Percentiles rank a stretch among this genome's conserved stretches.
Conservation (phyloP, 2,888 invertebrate species). For the Atethmia centrago region DNA sequence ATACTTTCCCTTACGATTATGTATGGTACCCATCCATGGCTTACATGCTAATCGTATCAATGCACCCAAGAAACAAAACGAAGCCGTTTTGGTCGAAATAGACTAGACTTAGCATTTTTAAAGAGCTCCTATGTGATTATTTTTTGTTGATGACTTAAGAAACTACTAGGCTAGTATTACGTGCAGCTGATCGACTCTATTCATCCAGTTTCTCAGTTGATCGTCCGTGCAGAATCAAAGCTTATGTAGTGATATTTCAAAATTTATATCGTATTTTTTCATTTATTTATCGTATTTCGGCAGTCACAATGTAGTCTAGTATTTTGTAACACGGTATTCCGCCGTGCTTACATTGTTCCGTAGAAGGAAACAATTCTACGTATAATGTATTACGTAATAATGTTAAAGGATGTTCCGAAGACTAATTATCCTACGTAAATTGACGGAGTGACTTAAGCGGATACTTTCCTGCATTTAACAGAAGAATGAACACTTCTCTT, state of each 20-base stretch:
- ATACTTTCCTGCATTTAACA: conserved; percentile 18
- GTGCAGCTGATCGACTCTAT: conserved; percentile 25
- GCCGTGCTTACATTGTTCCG: background rate
- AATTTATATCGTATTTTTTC: conserved; percentile 34
- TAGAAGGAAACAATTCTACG: background rate
- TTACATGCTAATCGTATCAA: conserved; percentile 1
- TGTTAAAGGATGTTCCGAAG: background rate
- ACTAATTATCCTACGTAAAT: background rate
- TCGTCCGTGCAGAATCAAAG: conserved; percentile 23
- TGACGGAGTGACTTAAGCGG: background rate
- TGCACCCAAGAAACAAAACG: background rate
- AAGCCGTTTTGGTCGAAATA: background rate
- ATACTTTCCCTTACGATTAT: conserved; percentile 3
- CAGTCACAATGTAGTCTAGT: conserved; percentile 18
- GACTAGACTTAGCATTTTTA: conserved; percentile 9
- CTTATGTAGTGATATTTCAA: conserved; percentile 50
- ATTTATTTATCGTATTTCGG: conserved; percentile 36
- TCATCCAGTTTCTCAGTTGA: conserved; percentile 6
- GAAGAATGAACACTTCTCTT: background rate
- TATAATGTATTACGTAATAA: conserved; percentile 10
- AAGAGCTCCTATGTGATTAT: background rate
- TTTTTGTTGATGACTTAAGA: conserved; percentile 3
- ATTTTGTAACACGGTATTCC: background rate
- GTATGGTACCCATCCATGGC: conserved; percentile 7
- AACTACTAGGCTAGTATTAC: conserved; percentile 21